A percentile compares a stretch with the other conserved stretches of the same genome.
phyloP scores from a whole-genome alignment of 2,113 vertebrate species.

The Hiodon tergisus region DNA sequence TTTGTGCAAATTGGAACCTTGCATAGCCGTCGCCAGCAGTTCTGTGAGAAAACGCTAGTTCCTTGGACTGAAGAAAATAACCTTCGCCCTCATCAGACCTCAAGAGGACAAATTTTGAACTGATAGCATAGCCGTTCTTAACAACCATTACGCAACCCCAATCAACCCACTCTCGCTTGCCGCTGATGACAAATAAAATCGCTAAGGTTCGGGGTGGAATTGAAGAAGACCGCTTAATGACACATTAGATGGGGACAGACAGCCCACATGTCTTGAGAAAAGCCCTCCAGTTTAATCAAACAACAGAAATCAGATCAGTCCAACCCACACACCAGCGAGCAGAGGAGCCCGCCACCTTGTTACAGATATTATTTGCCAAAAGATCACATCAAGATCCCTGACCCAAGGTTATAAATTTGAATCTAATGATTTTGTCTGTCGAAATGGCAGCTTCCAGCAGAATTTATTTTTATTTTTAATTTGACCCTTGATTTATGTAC shows the following conservation, averaged over 20 bases:
- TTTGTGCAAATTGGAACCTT: too few species aligned
- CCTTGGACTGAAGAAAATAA: too few species aligned
- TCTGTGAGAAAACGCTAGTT: too few species aligned
- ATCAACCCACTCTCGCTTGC: not conserved
- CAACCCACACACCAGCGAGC: constrained; percentile 42
- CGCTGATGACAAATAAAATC: constrained; percentile 3
- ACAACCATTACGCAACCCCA: not conserved
- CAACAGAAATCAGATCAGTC: constrained; percentile 46
- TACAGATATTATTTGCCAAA: constrained; percentile 50
- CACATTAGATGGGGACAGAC: constrained; percentile 19
- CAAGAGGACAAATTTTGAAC: not conserved
- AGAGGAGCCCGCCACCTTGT: constrained; percentile 35
- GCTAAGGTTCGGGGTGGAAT: too few species aligned
- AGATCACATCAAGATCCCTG: constrained; percentile 53
- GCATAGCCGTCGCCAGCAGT: too few species aligned
- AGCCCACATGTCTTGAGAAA: constrained; percentile 29
- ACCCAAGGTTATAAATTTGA: constrained; percentile 70
- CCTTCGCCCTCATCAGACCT: not conserved
- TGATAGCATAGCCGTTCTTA: not conserved
- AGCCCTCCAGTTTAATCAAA: constrained; percentile 36
- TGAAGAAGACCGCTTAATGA: not conserved
- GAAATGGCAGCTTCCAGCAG: constrained; percentile 68
- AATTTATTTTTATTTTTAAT: constrained; percentile 52
- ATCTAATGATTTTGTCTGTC: constrained; percentile 81
- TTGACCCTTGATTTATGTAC: constrained; percentile 89